Evolutionary conservation across 2,888 invertebrate species (phyloP).

Genomic region (Pyrrhia umbra): DNA sequence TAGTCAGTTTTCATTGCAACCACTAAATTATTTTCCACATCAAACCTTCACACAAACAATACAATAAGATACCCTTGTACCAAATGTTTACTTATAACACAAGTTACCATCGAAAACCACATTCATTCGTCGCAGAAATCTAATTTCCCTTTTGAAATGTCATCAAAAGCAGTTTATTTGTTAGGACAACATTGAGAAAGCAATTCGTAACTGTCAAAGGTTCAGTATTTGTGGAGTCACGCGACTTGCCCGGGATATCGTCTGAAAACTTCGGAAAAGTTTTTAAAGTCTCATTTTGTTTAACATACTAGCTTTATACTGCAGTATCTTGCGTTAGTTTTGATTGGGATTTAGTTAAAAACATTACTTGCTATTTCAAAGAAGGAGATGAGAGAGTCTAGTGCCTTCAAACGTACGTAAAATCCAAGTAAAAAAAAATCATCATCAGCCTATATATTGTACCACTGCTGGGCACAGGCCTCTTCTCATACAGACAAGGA

Average conservation of each 20-base stretch:
- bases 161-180: conserved; percentile 56
- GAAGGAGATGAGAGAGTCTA: too few species aligned
- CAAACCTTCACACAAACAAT: background rate
- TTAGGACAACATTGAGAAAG: conserved; percentile 62
- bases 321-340: background rate
- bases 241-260: conserved; percentile 61
- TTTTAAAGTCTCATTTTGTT: conserved; percentile 31
- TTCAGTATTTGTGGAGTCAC: conserved; percentile 63
- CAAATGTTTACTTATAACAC: conserved; percentile 7
- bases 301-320: conserved; percentile 8
- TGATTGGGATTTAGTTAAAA: background rate
- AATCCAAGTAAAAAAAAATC: too few species aligned
- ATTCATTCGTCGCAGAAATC: conserved; percentile 51
- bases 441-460: too few species aligned
- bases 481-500: too few species aligned
- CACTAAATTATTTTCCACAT: background rate
- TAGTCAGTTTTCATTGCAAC: background rate
- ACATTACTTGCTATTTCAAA: too few species aligned
- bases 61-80: conserved; percentile 7
- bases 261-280: conserved; percentile 65
- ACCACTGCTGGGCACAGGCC: too few species aligned
- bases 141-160: conserved; percentile 55
- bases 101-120: conserved; percentile 28
- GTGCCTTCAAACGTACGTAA: too few species aligned
- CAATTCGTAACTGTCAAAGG: conserved; percentile 74